Evolutionary conservation across 2,797 vertebrate species (phyloP), one percentile per base, ranked within the genome.

Genomic region (Adelosebastes latens): DNA sequence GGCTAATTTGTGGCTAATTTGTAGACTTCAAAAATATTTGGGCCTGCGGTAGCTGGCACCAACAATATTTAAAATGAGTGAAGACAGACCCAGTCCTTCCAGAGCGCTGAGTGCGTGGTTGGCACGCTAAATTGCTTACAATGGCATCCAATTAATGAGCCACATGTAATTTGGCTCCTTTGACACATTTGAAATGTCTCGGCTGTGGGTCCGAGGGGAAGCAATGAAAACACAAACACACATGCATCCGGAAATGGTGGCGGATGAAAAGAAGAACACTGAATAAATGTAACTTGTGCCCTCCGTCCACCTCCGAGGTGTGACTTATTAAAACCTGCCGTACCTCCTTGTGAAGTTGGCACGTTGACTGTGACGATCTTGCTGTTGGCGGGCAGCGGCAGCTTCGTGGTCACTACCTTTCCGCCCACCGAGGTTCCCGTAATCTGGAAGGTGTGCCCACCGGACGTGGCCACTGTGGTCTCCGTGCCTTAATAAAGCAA

Each of bases 281-380:
- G 49, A 69, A 67, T 79, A 60, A 84, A 61, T 31, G 49, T 31
- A 81, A 81, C 12, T 55, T 63, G 34, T 42, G 42, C 53, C 24
- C 42, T 61, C 9, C 2, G 25, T 42, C 78, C 61, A 22, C 60
- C 36, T 77, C 72, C 36, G 60, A 87, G 75, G 80, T 85, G 78
- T 58, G 76, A 82, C 64, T 74, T 62, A 72, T 70, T 85, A 82
- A 85, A 84, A 82, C 14, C 66, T 13, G 64, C 72, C 89, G 81
- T 97, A 99, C 98, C 98, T 98, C 97, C 98, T 98, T 98, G 98
- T 59, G 97, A 97, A 89, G 97, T 96, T 90, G 98, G 98, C 93
- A 99, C 96, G 89, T 98, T 99, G 93, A 99, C 97, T 70, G 98
- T 97, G 95, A 99, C 97, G 91, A 99, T 97, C 96, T 99, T 99